These are phyloP conservation scores for Blomia tropicalis DNA, from an alignment of 2,888 invertebrate genomes.

Conservation along the genomic window DNA sequence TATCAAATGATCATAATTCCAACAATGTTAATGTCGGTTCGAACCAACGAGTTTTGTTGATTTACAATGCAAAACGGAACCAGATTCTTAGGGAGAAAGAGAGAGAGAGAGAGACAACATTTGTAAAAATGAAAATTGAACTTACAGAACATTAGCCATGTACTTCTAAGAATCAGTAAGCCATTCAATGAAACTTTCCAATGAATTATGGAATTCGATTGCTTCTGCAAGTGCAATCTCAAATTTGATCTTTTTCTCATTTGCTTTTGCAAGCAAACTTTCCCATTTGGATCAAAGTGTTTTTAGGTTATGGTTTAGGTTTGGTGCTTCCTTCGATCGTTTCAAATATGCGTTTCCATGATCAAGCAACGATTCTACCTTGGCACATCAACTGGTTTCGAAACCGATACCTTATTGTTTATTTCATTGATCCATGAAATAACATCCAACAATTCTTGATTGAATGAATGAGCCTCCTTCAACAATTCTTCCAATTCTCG, in stretches of 20 bases:
- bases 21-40: no score
- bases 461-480: slow-evolving; percentile 60
- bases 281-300: slow-evolving; percentile 87
- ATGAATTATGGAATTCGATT: slow-evolving; percentile 76
- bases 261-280: slow-evolving; percentile 64
- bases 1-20: no score
- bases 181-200: slow-evolving; percentile 90
- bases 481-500: slow-evolving; percentile 77
- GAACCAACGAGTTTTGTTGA: no score
- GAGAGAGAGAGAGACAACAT: no score
- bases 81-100: no score
- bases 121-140: no score
- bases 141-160: slow-evolving; percentile 58
- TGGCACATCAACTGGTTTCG: slow-evolving; percentile 87
- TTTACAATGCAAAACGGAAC: no score
- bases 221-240: slow-evolving; percentile 94
- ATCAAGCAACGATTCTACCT: slow-evolving; percentile 72
- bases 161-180: slow-evolving; percentile 82
- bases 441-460: slow-evolving; percentile 83
- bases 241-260: slow-evolving; percentile 58
- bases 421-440: slow-evolving; percentile 84
- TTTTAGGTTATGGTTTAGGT: slow-evolving; percentile 67
- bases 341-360: slow-evolving; percentile 77
- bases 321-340: slow-evolving; percentile 47
- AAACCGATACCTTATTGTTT: slow-evolving; percentile 75